Evolutionary conservation across 2,888 invertebrate species (phyloP), one percentile per base, ranked within the genome.

Genomic region (Eueremaeus valkanovi): DNA sequence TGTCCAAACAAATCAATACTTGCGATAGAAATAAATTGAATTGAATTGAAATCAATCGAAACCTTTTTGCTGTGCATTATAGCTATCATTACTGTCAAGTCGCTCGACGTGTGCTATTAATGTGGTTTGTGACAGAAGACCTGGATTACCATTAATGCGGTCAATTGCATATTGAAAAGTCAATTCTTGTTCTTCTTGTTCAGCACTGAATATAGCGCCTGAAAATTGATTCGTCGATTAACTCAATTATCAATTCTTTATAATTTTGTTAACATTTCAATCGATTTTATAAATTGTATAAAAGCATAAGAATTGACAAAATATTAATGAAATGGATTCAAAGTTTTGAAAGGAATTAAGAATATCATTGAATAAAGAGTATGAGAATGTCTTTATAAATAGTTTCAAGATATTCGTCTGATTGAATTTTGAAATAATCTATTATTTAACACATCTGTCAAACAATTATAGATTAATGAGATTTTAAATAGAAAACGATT

Each of bases 1-100:
- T 95, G 86, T 18, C 66, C 83, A 33, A 36, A 16, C 31, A 33
- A 31, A 36, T 9, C 9, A 31, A 73, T n/a, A n/a, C n/a, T n/a
- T n/a, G n/a, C n/a, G n/a, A 49, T 27, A 21, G 18, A 29, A 49
- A 49, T 18, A n/a, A 49, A 49, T 16, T 11, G 3, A 21, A 16
- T 27, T 40, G 3, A 24, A 63, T 16, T 68, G 6, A 45, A 40
- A 11, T 51, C 16, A 72, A 31, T 72, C n/a, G 1, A 49, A 45
- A 95, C 95, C 94, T 88, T 93, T 88, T 86, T 94, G 94, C n/a
- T 93, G 93, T 72, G 95, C 93, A 83, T 92, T 92, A 83, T 95
- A 95, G 83, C 94, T 94, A 84, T 95, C 95, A 81, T 92, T 92
- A 0, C 92, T 91, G 63, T 91, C 91, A 82, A 95, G 91, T 81